Base-by-base conservation (phyloP, 2,888 invertebrate species). In the Elaeidobius kamerunicus region DNA sequence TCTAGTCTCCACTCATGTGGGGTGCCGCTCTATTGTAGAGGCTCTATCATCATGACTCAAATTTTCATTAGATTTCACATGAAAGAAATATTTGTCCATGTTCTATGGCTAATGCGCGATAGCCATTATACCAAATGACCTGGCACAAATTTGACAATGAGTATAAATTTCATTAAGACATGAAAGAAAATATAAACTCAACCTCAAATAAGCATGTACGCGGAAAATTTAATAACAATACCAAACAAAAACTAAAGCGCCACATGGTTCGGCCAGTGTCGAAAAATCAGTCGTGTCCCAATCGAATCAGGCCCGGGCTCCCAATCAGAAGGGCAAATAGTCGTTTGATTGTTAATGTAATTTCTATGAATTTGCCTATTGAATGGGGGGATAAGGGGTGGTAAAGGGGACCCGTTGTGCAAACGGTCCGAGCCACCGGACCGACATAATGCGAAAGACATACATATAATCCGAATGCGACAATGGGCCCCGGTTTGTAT, bases 341-440 rank as follows among this genome's bases (percentile, higher is more conserved):
- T 70, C 70, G 69, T 72, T 68, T 70, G 71, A 73, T 71, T 72
- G 71, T 68, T 73, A 72, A 73, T 70, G 69, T 65, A 71, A 72
- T 72, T 72, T 71, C 70, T 69, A 69, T 69, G 69, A 71, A 71
- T 72, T 70, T 69, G 70, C 67, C 68, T 70, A 67, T 69, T 67
- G 66, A 64, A 68, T 66, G 65, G 67, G 61, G 60, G 60, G 61
- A 60, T 59, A 58, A 62, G 66, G 66, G 65, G 67, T 60, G 60
- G 60, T 61, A 60, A 58, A 58, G 61, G 66, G 63, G 65, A 66
- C 65, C 65, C 64, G 62, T 62, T 64, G 63, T 62, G 64, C 63
- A 66, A 69, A 66, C 64, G 65, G 56, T 59, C 57, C 48, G 61
- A n/a, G 57, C 62, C 63, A 59, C 60, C 61, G 64, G 66, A 66